Evolutionary conservation across 2,888 invertebrate genomes (phyloP).

Genomic region (Acanthosepion lycidas): DNA sequence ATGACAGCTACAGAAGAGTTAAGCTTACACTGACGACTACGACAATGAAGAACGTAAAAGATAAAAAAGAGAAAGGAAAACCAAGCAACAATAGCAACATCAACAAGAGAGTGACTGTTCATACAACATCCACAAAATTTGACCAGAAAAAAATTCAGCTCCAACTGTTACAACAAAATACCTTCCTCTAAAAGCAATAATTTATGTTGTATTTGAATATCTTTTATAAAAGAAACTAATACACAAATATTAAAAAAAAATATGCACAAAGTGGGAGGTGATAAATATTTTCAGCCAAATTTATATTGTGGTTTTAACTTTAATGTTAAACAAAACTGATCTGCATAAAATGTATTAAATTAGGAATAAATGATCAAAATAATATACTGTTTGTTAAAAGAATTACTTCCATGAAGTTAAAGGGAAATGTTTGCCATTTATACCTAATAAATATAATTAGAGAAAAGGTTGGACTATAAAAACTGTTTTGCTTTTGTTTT

Average conservation of each 20-base stretch:
- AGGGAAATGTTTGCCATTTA: neutral
- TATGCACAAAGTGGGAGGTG: too few species aligned
- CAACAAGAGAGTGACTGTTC: neutral
- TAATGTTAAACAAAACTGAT: neutral
- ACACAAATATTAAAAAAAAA: too few species aligned
- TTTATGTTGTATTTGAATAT: neutral
- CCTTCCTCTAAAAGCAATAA: neutral
- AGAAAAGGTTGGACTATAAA: neutral
- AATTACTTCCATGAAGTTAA: neutral
- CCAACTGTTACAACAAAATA: neutral
- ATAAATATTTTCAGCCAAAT: neutral
- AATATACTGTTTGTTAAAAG: neutral
- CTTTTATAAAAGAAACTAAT: too few species aligned
- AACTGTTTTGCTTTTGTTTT: neutral
- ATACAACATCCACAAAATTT: neutral
- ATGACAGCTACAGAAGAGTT: slow-evolving; percentile 33
- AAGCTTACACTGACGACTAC: neutral
- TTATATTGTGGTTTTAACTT: neutral
- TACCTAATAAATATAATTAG: neutral
- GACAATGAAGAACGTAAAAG: neutral
- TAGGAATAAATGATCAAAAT: neutral
- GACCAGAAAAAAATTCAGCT: neutral
- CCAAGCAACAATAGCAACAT: neutral
- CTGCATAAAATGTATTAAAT: neutral
- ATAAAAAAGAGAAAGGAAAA: neutral